Base-by-base conservation (phyloP, 2,113 vertebrate species). In the Varanus komodoensis region DNA sequence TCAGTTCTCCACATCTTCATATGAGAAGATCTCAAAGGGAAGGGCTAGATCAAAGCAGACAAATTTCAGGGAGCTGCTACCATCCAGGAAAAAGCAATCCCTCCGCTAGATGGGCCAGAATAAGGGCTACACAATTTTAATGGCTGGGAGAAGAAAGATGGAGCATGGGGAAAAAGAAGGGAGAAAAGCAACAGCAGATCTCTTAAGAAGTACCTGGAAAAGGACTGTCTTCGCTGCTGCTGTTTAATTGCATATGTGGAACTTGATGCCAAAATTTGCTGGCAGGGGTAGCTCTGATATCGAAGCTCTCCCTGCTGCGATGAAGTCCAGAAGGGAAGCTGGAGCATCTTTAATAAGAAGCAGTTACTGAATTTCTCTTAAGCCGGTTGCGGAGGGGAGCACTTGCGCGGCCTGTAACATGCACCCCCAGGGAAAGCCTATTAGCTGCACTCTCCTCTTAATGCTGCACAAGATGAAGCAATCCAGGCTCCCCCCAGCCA, bases 211-310 rank as follows among this genome's bases (percentile, higher is more conserved):
- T 61, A 67, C 61, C 34, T 67, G 61, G 73, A 38, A 32, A 34
- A 52, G 23, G 34, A 61, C 50, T 57, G 32, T 17, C n/a, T 38
- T 86, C 21, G 3, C 50, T 25, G 71, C 14, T 15, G 50, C 34
- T 34, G 69, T 15, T 57, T 23, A n/a, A 48, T 69, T 69, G 83
- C 38, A 2, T 8, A 50, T 9, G 84, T 4, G 6, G 27, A 32
- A 23, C n/a, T 75, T 38, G 90, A 90, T 92, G 92, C 92, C 94
- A 92, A 93, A 7, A 48, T 52, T 91, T 96, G 93, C 89, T 92
- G 90, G 85, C 89, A 93, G 92, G 38, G 93, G 95, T 94, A 50
- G 84, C 68, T 94, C 92, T 89, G 93, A 93, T 94, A 75, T 14
- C 67, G 34, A 57, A 90, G 78, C 83, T 91, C 87, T 81, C 89